Evolutionary conservation across 1,140 invertebrate species (phyloP).

Genomic region (Drusus annulatus): DNA sequence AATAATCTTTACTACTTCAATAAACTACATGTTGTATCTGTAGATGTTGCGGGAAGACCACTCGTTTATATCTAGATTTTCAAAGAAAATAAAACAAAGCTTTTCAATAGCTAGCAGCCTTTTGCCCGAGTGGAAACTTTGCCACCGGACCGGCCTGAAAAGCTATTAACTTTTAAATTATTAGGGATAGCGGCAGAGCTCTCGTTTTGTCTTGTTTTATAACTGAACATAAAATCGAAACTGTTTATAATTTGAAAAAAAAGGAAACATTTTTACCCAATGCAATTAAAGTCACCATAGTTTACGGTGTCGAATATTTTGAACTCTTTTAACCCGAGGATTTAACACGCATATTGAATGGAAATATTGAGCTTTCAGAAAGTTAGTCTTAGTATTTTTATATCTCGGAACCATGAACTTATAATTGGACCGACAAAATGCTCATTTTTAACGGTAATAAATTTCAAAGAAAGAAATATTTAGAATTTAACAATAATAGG

Average conservation of each 20-base stretch:
- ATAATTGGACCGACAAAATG: too few relatives aligned
- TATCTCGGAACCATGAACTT: too few relatives aligned
- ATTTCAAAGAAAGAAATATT: too few relatives aligned
- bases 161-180: constrained; percentile 29
- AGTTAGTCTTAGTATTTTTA: too few relatives aligned
- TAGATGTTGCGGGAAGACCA: too few relatives aligned
- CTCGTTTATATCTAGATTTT: not conserved
- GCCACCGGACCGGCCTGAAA: constrained; percentile 1
- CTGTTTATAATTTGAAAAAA: constrained; percentile 11
- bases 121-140: not conserved
- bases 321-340: not conserved
- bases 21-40: too few relatives aligned
- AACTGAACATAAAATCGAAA: not conserved
- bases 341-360: too few relatives aligned
- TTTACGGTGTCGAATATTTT: constrained; percentile 8
- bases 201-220: not conserved
- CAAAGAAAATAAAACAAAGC: constrained; percentile 12
- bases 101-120: not conserved
- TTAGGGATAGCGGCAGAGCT: not conserved
- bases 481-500: too few relatives aligned
- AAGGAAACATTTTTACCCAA: not conserved
- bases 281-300: not conserved
- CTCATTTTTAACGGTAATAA: too few relatives aligned
- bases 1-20: too few relatives aligned
- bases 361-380: too few relatives aligned